phyloP scores from a whole-genome alignment of 2,888 invertebrate genomes.

The Nephrotoma flavescens region DNA sequence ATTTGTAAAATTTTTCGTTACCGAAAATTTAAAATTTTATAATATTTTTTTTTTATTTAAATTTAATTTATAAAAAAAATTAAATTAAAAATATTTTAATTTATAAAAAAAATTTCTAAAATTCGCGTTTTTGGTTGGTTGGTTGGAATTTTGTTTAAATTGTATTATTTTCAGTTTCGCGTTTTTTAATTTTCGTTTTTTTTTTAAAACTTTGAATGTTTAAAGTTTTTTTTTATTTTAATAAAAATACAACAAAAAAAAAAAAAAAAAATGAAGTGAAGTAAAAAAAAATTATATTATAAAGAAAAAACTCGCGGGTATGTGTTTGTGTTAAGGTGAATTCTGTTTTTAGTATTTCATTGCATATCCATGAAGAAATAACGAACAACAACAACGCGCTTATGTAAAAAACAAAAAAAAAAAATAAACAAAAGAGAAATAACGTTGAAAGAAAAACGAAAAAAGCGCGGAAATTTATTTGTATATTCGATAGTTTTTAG shows the following conservation, averaged over 20 bases:
- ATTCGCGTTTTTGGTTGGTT: slow-evolving; percentile 2
- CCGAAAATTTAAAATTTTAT: not conserved
- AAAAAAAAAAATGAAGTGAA: not conserved
- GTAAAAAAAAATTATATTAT: not conserved
- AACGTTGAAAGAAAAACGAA: not conserved
- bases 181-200: not conserved
- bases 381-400: not conserved
- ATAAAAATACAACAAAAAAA: not conserved
- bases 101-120: not conserved
- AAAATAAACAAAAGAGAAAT: not conserved
- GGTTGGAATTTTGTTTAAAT: not conserved
- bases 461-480: not conserved
- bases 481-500: not conserved
- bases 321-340: slow-evolving; percentile 3
- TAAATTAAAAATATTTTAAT: not conserved
- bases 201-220: not conserved
- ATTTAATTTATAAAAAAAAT: slow-evolving; percentile 2
- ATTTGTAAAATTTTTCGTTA: not conserved
- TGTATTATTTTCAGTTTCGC: not conserved
- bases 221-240: not conserved
- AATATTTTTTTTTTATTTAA: not conserved
- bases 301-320: slow-evolving; percentile 1
- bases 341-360: slow-evolving; percentile 1
- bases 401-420: not conserved
- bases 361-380: slow-evolving; percentile 2